Conservation (phyloP, 2,797 vertebrate genomes). For the Cottoperca gobio region DNA sequence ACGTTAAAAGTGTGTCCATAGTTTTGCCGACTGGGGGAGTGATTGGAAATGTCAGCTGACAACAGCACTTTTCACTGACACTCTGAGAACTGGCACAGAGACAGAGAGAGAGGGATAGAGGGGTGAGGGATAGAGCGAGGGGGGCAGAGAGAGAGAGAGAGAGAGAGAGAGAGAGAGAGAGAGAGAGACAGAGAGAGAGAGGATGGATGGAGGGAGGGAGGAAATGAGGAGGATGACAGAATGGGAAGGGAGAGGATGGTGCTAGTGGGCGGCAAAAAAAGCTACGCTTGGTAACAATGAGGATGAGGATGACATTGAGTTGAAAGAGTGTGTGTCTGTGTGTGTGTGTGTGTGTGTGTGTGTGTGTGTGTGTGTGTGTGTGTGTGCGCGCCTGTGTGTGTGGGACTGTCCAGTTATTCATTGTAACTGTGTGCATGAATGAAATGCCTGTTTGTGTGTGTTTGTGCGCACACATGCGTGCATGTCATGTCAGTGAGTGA, state of each 20-base stretch:
- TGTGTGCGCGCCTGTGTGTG: conserved; percentile 5
- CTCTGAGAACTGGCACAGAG: conserved; percentile 80
- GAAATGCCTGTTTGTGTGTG: conserved; percentile 30
- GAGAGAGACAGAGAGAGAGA: conserved; percentile 47
- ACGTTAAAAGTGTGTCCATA: conserved; percentile 84
- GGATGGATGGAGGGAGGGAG: conserved; percentile 50
- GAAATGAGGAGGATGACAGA: conserved; percentile 65
- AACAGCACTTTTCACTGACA: conserved; percentile 87
- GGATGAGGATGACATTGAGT: conserved; percentile 66
- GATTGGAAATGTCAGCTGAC: conserved; percentile 89
- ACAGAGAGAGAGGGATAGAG: conserved; percentile 43
- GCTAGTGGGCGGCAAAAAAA: conserved; percentile 42
- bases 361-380: conserved; percentile 18
- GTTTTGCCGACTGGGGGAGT: conserved; percentile 79
- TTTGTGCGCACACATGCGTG: conserved; percentile 2
- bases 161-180: conserved; percentile 32
- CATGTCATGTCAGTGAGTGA: conserved; percentile 50
- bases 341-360: conserved; percentile 11
- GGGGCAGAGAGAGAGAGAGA: conserved; percentile 33
- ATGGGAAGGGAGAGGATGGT: conserved; percentile 47
- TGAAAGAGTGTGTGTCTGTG: conserved; percentile 32
- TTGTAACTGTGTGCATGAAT: conserved; percentile 47
- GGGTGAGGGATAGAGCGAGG: conserved; percentile 6
- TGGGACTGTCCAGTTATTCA: conserved; percentile 38
- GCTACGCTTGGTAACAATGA: conserved; percentile 54